Evolutionary conservation across 2,797 vertebrate species (phyloP).

Genomic region (Sebastes glaucus): DNA sequence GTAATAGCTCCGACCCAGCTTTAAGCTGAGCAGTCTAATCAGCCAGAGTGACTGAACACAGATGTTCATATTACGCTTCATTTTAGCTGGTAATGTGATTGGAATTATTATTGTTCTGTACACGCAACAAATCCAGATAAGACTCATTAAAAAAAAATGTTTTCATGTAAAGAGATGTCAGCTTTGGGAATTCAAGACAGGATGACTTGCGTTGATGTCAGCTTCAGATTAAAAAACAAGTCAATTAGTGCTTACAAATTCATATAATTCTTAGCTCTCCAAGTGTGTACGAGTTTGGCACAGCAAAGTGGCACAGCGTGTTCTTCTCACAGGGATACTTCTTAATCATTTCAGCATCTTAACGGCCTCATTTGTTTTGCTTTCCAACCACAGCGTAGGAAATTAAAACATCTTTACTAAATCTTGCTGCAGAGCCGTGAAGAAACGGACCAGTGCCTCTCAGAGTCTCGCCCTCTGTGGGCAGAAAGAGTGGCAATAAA

Average conservation of each 20-base stretch:
- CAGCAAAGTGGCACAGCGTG: slow-evolving; percentile 24
- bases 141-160: background rate
- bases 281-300: slow-evolving; percentile 49
- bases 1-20: background rate
- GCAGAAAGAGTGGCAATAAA: slow-evolving; percentile 13
- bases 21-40: background rate
- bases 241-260: background rate
- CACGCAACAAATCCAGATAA: background rate
- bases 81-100: background rate
- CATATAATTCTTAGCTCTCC: background rate
- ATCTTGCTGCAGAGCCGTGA: slow-evolving; percentile 59
- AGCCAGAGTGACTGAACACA: slow-evolving; percentile 4
- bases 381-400: slow-evolving; percentile 52
- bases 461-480: slow-evolving; percentile 58
- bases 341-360: background rate
- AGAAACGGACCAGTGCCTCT: slow-evolving; percentile 55
- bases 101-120: background rate
- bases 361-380: slow-evolving; percentile 21
- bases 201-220: background rate
- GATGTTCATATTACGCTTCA: background rate
- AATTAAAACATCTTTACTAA: slow-evolving; percentile 60
- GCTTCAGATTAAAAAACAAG: slow-evolving; percentile 6
- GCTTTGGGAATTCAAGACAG: background rate
- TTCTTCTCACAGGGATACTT: slow-evolving; percentile 4
- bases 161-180: background rate